Percentiles rank a stretch among this genome's conserved stretches.
Evolutionary conservation across 2,888 invertebrate species (phyloP).

Genomic region (Mimachlamys varia): DNA sequence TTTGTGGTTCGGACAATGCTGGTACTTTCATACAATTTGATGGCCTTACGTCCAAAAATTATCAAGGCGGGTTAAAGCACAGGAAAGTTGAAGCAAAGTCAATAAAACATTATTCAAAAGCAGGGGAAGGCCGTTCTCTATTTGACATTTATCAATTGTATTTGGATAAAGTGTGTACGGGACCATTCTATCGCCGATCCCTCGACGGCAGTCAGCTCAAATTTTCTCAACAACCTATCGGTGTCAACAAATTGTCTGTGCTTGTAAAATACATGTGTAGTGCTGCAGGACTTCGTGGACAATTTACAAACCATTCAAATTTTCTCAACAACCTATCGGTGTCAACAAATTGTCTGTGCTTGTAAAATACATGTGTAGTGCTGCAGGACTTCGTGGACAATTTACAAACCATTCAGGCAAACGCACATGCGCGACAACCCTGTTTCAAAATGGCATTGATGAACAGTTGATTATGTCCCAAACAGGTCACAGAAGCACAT

Average conservation of each 20-base stretch:
- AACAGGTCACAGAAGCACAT: no score
- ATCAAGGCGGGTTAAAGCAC: background rate
- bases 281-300: background rate
- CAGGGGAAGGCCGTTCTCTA: background rate
- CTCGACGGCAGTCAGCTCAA: background rate
- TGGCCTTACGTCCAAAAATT: background rate
- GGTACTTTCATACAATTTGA: background rate
- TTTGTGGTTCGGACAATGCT: background rate
- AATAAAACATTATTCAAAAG: background rate
- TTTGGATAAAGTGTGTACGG: background rate
- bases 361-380: background rate
- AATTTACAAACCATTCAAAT: background rate
- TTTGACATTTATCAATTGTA: background rate
- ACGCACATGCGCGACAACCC: background rate
- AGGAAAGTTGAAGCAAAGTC: background rate
- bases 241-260: background rate
- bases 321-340: background rate
- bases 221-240: background rate
- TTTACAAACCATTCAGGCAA: background rate
- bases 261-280: background rate
- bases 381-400: background rate
- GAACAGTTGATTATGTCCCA: no score
- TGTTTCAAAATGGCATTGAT: background rate
- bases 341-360: background rate
- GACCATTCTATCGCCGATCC: background rate